These are phyloP conservation scores for Frieseomelitta varia DNA, from an alignment of 1,140 invertebrate species.

Conservation along the genomic window DNA sequence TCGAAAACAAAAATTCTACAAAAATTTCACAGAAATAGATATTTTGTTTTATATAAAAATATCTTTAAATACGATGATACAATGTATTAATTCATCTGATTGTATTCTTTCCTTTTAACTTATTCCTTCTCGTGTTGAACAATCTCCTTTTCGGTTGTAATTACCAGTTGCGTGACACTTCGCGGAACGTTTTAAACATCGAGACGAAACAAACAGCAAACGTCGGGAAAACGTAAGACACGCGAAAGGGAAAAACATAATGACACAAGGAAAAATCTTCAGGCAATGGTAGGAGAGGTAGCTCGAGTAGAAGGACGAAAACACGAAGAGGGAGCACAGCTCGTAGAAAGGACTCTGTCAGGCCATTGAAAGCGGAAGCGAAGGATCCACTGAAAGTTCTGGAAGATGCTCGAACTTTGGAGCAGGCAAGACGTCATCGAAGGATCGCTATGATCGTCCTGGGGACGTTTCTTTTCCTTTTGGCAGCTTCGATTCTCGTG, in stretches of 20 bases:
- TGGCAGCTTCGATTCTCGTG: slow-evolving; percentile 86
- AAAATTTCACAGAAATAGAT: too few species aligned
- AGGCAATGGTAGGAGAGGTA: slow-evolving; percentile 77
- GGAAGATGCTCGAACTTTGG: slow-evolving; percentile 70
- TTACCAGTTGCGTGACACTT: too few species aligned
- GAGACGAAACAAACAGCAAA: neutral
- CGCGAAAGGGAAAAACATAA: neutral
- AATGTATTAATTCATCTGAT: too few species aligned
- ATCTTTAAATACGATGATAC: too few species aligned
- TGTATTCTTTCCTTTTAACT: too few species aligned
- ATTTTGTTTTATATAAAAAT: too few species aligned
- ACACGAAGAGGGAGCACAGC: slow-evolving; percentile 63
- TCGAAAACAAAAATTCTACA: too few species aligned
- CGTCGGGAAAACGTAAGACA: neutral
- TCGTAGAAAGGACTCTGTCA: slow-evolving; percentile 75
- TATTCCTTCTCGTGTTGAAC: too few species aligned
- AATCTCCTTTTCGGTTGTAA: too few species aligned
- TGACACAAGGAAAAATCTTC: slow-evolving; percentile 48
- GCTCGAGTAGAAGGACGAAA: slow-evolving; percentile 69
- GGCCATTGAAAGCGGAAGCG: slow-evolving; percentile 78
- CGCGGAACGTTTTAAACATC: neutral
- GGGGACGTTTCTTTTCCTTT: slow-evolving; percentile 86
- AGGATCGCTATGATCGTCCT: slow-evolving; percentile 86
- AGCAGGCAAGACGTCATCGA: slow-evolving; percentile 84
- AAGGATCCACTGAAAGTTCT: slow-evolving; percentile 70